These are phyloP conservation scores for Danio choprae DNA, from an alignment of 2,797 vertebrate species.

Conservation along the genomic window DNA sequence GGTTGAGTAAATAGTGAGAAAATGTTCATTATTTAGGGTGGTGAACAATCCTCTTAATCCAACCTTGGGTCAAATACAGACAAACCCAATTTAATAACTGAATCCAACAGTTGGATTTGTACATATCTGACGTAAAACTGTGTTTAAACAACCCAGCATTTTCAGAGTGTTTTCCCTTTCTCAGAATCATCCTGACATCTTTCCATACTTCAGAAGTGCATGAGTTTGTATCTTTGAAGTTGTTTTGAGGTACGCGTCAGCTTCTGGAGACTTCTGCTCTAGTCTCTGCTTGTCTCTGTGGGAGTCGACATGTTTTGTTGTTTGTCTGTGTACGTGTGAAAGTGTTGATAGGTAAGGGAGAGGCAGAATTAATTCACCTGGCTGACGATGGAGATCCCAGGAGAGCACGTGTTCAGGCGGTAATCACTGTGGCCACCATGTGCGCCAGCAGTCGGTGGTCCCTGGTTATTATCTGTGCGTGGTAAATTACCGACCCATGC, in stretches of 20 bases:
- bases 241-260: neutral
- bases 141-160: no score
- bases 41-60: no score
- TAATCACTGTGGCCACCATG: slow-evolving; percentile 76
- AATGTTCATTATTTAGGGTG: no score
- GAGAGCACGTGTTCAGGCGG: slow-evolving; percentile 74
- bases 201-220: neutral
- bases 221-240: neutral
- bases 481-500: slow-evolving; percentile 55
- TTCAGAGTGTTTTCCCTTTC: no score
- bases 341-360: slow-evolving; percentile 50
- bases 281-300: neutral
- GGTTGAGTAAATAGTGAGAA: no score
- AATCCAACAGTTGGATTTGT: no score
- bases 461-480: slow-evolving; percentile 58
- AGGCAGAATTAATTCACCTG: slow-evolving; percentile 71
- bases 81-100: no score
- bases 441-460: slow-evolving; percentile 68
- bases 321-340: slow-evolving; percentile 31
- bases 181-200: neutral
- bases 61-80: no score
- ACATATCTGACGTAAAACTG: no score
- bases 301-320: slow-evolving; percentile 5
- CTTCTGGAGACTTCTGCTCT: neutral
- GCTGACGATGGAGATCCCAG: slow-evolving; percentile 69